Conservation (phyloP, 2,797 vertebrate genomes). For the Mergus octosetaceus region DNA sequence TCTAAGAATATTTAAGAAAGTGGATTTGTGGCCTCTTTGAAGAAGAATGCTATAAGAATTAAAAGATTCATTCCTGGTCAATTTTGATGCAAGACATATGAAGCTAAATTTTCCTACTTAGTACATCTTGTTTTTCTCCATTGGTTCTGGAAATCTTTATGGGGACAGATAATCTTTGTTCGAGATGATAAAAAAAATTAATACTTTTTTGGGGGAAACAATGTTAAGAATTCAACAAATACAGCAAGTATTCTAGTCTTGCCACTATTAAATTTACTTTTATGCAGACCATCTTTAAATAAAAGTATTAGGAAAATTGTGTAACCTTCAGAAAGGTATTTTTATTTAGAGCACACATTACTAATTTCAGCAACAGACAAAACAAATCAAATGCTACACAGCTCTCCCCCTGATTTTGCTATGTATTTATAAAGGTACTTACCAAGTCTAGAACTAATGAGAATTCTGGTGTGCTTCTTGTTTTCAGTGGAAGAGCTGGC, state of each 20-base stretch:
- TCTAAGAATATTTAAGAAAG: neutral
- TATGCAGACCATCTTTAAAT: neutral
- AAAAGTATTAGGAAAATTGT: neutral
- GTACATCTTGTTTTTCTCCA: neutral
- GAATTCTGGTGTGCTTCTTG: conserved; percentile 98
- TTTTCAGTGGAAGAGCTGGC: conserved; percentile 96
- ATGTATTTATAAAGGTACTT: conserved; percentile 29
- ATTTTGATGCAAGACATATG: neutral
- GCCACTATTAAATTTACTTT: neutral
- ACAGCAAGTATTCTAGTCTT: neutral
- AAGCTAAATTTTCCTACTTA: neutral
- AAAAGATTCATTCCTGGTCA: neutral
- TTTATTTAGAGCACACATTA: neutral
- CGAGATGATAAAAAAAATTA: neutral
- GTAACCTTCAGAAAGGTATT: neutral
- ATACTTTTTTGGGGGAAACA: neutral
- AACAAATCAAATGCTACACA: neutral
- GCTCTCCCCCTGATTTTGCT: neutral
- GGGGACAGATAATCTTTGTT: neutral
- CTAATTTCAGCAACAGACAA: neutral
- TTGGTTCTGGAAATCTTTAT: neutral
- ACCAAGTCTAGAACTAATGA: conserved; percentile 98
- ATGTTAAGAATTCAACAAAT: neutral
- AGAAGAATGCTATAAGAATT: neutral
- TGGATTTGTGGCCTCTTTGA: neutral